Evolutionary conservation across 2,888 invertebrate species (phyloP).

Genomic region (Sarcophaga subvicina): DNA sequence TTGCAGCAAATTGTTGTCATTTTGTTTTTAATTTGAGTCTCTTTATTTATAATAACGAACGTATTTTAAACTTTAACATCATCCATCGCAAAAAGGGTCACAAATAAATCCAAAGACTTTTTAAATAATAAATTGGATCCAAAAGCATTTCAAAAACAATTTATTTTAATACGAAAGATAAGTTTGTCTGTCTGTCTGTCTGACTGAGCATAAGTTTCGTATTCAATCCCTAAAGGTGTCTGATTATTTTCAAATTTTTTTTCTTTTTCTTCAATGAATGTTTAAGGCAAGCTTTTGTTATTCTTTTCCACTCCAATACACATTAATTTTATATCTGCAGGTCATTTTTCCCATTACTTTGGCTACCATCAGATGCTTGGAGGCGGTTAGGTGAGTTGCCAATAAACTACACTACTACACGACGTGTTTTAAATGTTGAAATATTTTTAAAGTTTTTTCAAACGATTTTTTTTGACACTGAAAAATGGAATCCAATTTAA

Average conservation of each 20-base stretch:
- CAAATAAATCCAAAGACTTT: neutral
- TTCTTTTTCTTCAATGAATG: neutral
- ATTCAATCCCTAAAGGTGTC: constrained; percentile 23
- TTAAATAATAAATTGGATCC: neutral
- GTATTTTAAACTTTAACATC: too few species aligned
- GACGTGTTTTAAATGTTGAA: constrained; percentile 27
- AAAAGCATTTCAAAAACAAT: neutral
- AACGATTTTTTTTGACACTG: too few species aligned
- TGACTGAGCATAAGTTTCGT: neutral
- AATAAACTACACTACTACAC: too few species aligned
- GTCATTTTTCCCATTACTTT: constrained; percentile 10
- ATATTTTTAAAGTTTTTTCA: neutral
- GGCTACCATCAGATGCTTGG: neutral
- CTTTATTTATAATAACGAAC: too few species aligned
- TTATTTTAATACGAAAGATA: constrained; percentile 19
- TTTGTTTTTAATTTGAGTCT: too few species aligned
- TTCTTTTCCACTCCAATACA: neutral
- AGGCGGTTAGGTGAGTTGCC: too few species aligned
- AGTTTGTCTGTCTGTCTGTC: neutral
- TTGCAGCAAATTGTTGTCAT: too few species aligned
- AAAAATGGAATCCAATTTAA: too few species aligned
- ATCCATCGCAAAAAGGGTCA: too few species aligned
- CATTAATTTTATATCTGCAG: constrained; percentile 41
- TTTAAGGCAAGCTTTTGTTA: neutral
- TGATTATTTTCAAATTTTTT: constrained; percentile 36